Evolutionary conservation across 2,113 vertebrate genomes (phyloP).

Genomic region (Osmerus mordax): DNA sequence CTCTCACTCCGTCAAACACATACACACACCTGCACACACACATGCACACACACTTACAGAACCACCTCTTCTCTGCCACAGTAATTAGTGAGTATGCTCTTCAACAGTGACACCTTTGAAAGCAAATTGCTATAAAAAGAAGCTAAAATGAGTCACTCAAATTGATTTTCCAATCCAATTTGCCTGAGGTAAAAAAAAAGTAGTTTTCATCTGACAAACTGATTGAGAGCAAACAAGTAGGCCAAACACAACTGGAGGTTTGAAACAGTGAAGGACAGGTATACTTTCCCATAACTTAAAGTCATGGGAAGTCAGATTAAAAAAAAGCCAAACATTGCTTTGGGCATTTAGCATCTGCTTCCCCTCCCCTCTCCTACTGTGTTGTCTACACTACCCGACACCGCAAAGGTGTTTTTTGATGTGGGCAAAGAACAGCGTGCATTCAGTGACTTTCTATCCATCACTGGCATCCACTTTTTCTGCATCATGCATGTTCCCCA

Average conservation of each 20-base stretch:
- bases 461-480: no score
- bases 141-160: conserved; percentile 45
- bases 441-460: no score
- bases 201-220: conserved; percentile 39
- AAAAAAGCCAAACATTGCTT: neutral
- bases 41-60: conserved; percentile 5
- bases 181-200: conserved; percentile 41
- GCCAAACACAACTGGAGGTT: conserved; percentile 29
- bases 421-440: no score
- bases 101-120: conserved; percentile 37
- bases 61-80: conserved; percentile 23
- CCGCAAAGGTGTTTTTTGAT: no score
- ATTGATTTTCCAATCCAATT: conserved; percentile 53
- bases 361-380: neutral
- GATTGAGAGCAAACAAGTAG: conserved; percentile 56
- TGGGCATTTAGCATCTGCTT: neutral
- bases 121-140: conserved; percentile 48
- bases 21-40: neutral
- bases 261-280: conserved; percentile 14
- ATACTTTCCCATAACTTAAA: conserved; percentile 13
- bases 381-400: no score
- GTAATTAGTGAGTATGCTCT: conserved; percentile 45
- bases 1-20: neutral
- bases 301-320: neutral
- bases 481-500: no score